These are phyloP conservation scores for Syngnathus scovelli DNA, from an alignment of 2,113 vertebrate genomes.

Conservation along the genomic window DNA sequence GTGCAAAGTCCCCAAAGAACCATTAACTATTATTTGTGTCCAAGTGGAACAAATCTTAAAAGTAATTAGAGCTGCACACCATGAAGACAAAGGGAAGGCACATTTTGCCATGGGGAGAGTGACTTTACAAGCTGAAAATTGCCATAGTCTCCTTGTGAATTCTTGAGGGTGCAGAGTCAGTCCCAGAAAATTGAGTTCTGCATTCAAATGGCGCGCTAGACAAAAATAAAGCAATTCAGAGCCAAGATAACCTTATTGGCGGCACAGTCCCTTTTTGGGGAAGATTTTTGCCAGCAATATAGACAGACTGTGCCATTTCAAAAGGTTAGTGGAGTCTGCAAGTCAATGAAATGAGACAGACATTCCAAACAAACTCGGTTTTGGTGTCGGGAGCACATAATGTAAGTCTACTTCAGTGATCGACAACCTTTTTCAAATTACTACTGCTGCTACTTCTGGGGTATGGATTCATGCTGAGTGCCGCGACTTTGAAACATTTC, in stretches of 20 bases:
- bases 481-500: neutral
- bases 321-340: conserved; percentile 57
- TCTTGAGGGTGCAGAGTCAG: conserved; percentile 43
- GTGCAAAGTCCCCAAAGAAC: conserved; percentile 53
- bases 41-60: conserved; percentile 65
- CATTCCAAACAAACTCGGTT: conserved; percentile 14
- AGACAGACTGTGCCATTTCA: conserved; percentile 63
- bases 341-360: conserved; percentile 40
- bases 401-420: neutral
- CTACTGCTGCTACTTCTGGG: neutral
- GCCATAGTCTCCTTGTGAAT: conserved; percentile 46
- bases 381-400: conserved; percentile 3
- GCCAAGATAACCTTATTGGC: conserved; percentile 39
- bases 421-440: neutral
- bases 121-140: conserved; percentile 60
- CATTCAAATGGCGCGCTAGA: conserved; percentile 44
- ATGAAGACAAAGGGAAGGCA: conserved; percentile 32
- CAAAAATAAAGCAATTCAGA: conserved; percentile 46
- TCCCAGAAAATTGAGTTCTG: conserved; percentile 46
- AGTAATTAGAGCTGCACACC: conserved; percentile 56
- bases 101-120: conserved; percentile 37
- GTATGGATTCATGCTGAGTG: neutral
- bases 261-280: conserved; percentile 43
- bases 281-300: conserved; percentile 44
- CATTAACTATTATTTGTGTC: conserved; percentile 60